Base-by-base conservation (phyloP, 1,140 invertebrate species). In the Formica exsecta region DNA sequence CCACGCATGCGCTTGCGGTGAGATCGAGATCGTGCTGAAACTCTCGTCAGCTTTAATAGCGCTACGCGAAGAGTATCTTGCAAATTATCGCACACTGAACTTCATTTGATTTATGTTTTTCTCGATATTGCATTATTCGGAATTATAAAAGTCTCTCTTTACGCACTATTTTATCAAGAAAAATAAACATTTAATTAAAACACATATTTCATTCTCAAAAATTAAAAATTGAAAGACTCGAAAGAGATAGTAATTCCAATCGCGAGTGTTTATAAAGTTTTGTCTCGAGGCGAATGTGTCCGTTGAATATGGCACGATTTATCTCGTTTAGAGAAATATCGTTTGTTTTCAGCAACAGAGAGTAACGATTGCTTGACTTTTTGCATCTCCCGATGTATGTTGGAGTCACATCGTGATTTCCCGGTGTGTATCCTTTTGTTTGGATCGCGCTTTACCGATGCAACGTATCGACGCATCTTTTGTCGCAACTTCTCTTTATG, bases 401-500 rank as follows among this genome's bases (percentile, higher is more conserved):
- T 73, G 29, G 36, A 83, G 36, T 62, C 59, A 73, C 19, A 11
- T 48, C 25, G 54, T 83, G 79, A 83, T 83, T 83, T 83, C 11
- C 54, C 41, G 54, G 41, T 25, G 2, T 83, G 19, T 36, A 32
- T 71, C 48, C 54, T 29, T 62, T 19, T 32, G 66, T n/a, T 51
- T 22, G 38, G n/a, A 3, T 38, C 4, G 9, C 66, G 13, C 48
- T 32, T 79, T 16, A 38, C 19, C 74, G 54, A 25, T 36, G 25
- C 38, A n/a, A 74, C 68, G 5, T 13, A 54, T 73, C 19, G 36
- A 25, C 36, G 70, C 2, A 66, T 54, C 57, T 54, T 75, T 68
- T 71, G 75, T 54, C 57, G 88, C 86, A 86, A 86, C 85, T 89
- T 44, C 29, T 48, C 44, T 22, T 44, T 57, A 2, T n/a, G 41